Evolutionary conservation across 2,888 invertebrate species (phyloP), one percentile per base, ranked within the genome.

Genomic region (Schizotus pectinicornis): DNA sequence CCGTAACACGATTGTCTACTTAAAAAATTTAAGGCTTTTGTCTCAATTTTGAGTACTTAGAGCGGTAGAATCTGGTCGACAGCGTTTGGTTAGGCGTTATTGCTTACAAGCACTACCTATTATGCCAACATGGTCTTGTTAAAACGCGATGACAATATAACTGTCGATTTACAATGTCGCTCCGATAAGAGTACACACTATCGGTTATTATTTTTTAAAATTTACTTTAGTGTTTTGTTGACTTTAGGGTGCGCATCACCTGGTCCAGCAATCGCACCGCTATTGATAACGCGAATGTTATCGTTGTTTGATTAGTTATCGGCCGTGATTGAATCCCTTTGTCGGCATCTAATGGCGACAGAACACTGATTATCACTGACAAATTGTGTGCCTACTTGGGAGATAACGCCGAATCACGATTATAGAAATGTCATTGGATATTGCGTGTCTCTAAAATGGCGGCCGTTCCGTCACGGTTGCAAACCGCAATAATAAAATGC

Each of bases 281-380:
- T 50, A 35, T 36, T 48, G 74, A 73, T 74, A 74, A 73, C 63
- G 51, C 57, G 55, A 65, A 55, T 61, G 61, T 71, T 73, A 74
- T 74, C 74, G 55, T 31, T 70, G 64, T 71, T 71, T 72, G 67
- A 72, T 67, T 67, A 67, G 69, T 72, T 72, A 75, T 75, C 75
- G 68, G 66, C 67, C 57, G 72, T 73, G 76, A 77, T 78, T 77
- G 74, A 63, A 68, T 67, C 70, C 62, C 67, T 77, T 78, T 78
- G 77, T 77, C 78, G 78, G 77, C 71, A 65, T 68, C 67, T 73
- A 72, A 75, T 74, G 73, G 74, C 73, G 73, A 74, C 73, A 70
- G 65, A 67, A 72, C 68, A 68, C 42, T 63, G 68, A 74, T 72
- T 72, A 75, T 74, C 70, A 65, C 61, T 70, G 73, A 75, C 73